Evolutionary conservation across 2,888 invertebrate species (phyloP), one percentile per base, ranked within the genome.

Genomic region (Atethmia centrago): DNA sequence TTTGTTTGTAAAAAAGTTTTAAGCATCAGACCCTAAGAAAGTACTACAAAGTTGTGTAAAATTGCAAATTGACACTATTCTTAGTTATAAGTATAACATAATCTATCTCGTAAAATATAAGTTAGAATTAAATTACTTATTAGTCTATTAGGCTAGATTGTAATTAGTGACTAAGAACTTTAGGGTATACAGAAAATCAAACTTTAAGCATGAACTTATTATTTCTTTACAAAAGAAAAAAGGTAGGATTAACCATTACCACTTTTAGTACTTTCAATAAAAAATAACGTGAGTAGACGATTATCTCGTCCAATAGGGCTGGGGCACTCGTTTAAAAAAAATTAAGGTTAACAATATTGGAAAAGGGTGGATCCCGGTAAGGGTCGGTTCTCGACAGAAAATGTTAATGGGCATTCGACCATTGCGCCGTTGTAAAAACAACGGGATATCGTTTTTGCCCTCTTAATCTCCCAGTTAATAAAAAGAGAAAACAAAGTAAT

Each of bases 321-420:
- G 58, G 63, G 45, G 64, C 40, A 74, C 66, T 74, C 85, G 81
- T 86, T 86, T 83, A 84, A 84, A 84, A 85, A 84, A 86, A 85
- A 89, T 84, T 89, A 89, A 88, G 79, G 86, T 81, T 84, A 88
- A 89, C 88, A 89, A 89, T 90, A 90, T 91, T 87, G 89, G 88
- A 86, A 90, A 85, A 86, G 88, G 88, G 75, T 80, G 85, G 85
- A 82, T 82, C 79, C 81, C 82, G 85, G 47, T 77, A 85, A 88
- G 83, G 85, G 85, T 85, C 87, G 88, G 88, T 90, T n/a, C 89
- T 90, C 89, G 90, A 90, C 91, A 88, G 90, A 91, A 91, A 93
- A 93, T 90, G 91, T 91, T 93, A 93, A 94, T 93, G 92, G 92
- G 89, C 89, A 91, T 90, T 91, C 89, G 84, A 91, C 88, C 91